Evolutionary conservation across 2,888 invertebrate genomes (phyloP), one percentile per base, ranked within the genome.

Genomic region (Hololepta plana): DNA sequence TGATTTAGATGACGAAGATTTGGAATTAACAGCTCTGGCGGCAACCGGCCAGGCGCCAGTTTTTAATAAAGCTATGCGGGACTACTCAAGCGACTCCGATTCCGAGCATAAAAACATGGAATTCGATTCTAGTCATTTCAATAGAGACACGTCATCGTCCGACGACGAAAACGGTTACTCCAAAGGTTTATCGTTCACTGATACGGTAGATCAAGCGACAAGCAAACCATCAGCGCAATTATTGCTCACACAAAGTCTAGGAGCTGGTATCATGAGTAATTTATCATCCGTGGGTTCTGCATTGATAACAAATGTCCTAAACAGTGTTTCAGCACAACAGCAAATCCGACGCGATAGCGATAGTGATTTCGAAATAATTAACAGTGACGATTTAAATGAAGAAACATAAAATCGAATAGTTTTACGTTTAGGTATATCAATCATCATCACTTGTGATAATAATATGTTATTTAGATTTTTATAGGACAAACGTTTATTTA

Each of bases 91-190:
- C 28, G 53, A 53, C 37, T 51, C 53, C 2, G 43, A 53, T 26
- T 47, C 47, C 4, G 50, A 51, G 6, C 38, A 42, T 27, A 42
- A 39, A 31, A 47, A 44, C 17, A 53, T 57, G 9, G 43, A 44
- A 29, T 57, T 57, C 31, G 53, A 55, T 32, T 46, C 52, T 12
- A 41, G 45, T 3, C 55, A 57, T 38, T 56, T 56, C 35, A 53
- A 51, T 31, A 46, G 45, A 10, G 33, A 23, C 5, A 28, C 31
- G 6, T 17, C 17, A 17, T 29, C 29, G 17, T 24, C 24, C 5
- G 43, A 46, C 12, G 53, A 54, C 3, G 53, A 55, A 15, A 51
- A 52, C 28, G 43, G 43, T 12, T 48, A 47, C 27, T 35, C 38
- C 9, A 43, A 44, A 30, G 52, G 48, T 14, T 38, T 51, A 28